Evolutionary conservation across 2,113 vertebrate genomes (phyloP).

Genomic region (Cebus imitator): DNA sequence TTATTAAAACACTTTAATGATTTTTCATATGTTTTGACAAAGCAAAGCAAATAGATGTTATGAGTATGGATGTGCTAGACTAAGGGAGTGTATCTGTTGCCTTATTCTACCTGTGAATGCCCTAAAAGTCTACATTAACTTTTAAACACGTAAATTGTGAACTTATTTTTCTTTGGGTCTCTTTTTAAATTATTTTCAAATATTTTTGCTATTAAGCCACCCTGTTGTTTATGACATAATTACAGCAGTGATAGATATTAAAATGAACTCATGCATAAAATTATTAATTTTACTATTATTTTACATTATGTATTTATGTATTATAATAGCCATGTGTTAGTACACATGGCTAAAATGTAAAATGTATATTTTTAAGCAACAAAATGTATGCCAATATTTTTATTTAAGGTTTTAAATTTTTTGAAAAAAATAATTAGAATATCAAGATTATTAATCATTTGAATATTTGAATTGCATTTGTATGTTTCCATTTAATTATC

Average conservation of each 20-base stretch:
- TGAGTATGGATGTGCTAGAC: constrained; percentile 86
- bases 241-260: background rate
- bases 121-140: constrained; percentile 75
- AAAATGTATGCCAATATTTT: background rate
- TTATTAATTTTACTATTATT: background rate
- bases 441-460: constrained; percentile 2
- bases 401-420: background rate
- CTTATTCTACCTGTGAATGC: constrained; percentile 69
- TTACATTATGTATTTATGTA: background rate
- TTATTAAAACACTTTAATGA: constrained; percentile 92
- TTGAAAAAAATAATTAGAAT: background rate
- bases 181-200: constrained; percentile 46
- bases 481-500: background rate
- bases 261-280: background rate
- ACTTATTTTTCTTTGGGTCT: constrained; percentile 35
- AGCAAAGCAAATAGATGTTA: constrained; percentile 88
- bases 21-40: constrained; percentile 91
- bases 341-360: background rate
- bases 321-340: background rate
- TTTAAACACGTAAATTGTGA: constrained; percentile 52
- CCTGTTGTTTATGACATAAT: background rate
- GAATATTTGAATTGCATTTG: constrained; percentile 18
- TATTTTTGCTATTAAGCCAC: constrained; percentile 26
- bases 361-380: background rate
- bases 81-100: constrained; percentile 77